Base-by-base conservation (phyloP, 2,113 vertebrate genomes). In the Odontophorus gujanensis region DNA sequence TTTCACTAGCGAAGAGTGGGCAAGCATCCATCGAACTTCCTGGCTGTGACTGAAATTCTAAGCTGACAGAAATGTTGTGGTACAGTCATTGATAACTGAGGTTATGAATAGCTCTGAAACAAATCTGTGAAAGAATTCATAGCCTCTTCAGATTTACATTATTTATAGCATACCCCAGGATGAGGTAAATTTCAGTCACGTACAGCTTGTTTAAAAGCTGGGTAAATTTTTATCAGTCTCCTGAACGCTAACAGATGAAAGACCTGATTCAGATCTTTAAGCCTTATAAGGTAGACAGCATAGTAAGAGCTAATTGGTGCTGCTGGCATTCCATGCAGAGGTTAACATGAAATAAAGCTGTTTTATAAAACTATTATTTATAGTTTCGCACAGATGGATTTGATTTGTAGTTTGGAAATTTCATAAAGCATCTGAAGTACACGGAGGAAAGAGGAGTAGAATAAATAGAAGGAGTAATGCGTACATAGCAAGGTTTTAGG, bases 91-190 rank as follows among this genome's bases (percentile, higher is more conserved):
- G 97, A 97, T 97, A 97, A 94, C 93, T 69, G 76, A 91, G 92
- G 95, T 97, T 97, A 97, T 97, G 96, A 98, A 97, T 92, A 97
- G 96, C 95, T 96, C 92, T 97, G 93, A 95, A 97, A 96, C 93
- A 97, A 98, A 97, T 93, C 92, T 96, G 95, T 97, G 94, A 97
- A 97, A 98, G 97, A 97, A 97, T 97, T 97, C 95, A 87, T 90
- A 95, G 95, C 96, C 96, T 95, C 96, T 97, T 97, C 96, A 96
- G 94, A 97, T 43, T 93, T 94, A 97, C 91, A 81, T 97, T 92
- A 95, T 92, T 97, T 97, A 97, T 95, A 97, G 96, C 79, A 58
- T 6, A 28, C 30, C 89, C 91, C 92, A 96, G 95, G 95, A 96
- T 95, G 97, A 97, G 94, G 97, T 92, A 96, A 95, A 95, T 96